Evolutionary conservation across 2,888 invertebrate genomes (phyloP), one percentile per base, ranked within the genome.

Genomic region (Malthinus flaveolus): DNA sequence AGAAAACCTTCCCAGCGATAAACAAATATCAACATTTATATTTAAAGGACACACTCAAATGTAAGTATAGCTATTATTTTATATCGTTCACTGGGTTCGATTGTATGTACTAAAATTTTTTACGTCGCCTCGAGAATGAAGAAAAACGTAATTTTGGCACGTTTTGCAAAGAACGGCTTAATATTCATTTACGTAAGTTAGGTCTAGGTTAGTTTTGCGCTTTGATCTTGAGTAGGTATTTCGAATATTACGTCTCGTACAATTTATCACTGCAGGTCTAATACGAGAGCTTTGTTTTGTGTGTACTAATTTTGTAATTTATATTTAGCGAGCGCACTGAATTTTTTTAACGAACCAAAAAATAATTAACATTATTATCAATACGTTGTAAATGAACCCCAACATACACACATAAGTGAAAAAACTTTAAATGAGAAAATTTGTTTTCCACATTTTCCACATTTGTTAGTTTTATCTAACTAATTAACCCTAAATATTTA

Each of bases 21-120:
- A 71, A 12, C 77, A 77, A 60, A 67, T 78, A 15, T 73, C 76
- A 3, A 67, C 71, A 7, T 75, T 71, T 50, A 67, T 78, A 42
- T 53, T 65, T 33, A 70, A 72, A 46, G 73, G 70, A 23, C 64
- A 71, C 55, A 67, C 66, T 1, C 74, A 73, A 70, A 68, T 65
- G 77, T 75, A 64, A 74, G 71, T 72, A n/a, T n/a, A 45, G 7
- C 42, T 33, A 31, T 23, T 8, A 33, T 33, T 35, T 33, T 33
- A 23, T 23, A 23, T 23, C 23, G 23, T 23, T 23, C 23, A 23
- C 2, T 5, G 2, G 3, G 5, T 23, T 23, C 23, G 5, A 2
- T 3, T 23, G 2, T 23, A 23, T 13, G 6, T 13, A 13, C 8
- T 13, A 23, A 23, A 23, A 23, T 5, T 23, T 23, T n/a, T 23